Evolutionary conservation across 1,140 invertebrate species (phyloP).

Genomic region (Pentalonia nigronervosa): DNA sequence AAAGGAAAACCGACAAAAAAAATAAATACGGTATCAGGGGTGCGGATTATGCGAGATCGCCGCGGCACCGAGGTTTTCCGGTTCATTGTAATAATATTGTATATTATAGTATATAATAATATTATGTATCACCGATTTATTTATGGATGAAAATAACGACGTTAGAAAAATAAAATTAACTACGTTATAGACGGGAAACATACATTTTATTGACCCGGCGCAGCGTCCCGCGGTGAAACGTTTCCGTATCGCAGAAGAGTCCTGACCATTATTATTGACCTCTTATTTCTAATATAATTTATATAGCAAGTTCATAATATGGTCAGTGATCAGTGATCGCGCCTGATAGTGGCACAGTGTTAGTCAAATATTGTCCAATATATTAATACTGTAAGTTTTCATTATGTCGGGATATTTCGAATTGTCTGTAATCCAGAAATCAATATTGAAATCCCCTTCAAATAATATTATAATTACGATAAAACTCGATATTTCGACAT

Average conservation of each 20-base stretch:
- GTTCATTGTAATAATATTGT: neutral
- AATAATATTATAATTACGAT: too few relatives aligned
- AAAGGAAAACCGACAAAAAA: slow-evolving; percentile 17
- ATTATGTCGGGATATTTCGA: too few relatives aligned
- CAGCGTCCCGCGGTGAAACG: neutral
- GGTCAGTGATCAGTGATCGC: too few relatives aligned
- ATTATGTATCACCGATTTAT: slow-evolving; percentile 14
- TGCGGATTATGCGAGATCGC: neutral
- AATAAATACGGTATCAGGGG: neutral
- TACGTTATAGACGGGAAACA: neutral
- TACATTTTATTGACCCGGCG: neutral
- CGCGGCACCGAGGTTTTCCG: neutral
- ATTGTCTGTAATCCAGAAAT: too few relatives aligned
- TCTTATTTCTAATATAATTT: neutral
- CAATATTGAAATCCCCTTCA: too few relatives aligned
- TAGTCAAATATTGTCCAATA: neutral
- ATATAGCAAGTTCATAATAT: too few relatives aligned
- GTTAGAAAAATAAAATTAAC: neutral
- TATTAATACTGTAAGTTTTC: too few relatives aligned
- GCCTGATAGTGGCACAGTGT: neutral
- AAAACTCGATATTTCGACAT: too few relatives aligned
- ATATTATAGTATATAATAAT: neutral
- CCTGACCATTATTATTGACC: neutral
- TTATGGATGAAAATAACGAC: neutral
- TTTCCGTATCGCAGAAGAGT: neutral